phyloP scores from a whole-genome alignment of 2,113 vertebrate species.

The Benitochromis conjunctus region DNA sequence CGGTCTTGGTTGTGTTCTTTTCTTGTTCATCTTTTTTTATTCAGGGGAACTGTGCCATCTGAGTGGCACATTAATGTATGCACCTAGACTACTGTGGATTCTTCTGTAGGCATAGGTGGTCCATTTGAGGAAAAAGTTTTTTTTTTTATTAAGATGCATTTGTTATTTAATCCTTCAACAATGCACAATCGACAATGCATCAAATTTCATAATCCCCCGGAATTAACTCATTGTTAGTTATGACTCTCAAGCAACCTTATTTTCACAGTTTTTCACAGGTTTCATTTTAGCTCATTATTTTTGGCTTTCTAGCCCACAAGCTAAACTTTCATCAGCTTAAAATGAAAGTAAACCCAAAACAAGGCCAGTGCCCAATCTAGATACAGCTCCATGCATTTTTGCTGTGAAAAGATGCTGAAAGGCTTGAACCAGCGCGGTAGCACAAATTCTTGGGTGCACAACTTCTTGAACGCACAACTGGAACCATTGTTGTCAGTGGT shows the following conservation, averaged over 20 bases:
- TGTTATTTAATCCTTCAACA: background rate
- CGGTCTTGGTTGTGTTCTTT: background rate
- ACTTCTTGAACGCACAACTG: background rate
- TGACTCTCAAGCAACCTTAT: background rate
- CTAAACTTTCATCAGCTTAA: background rate
- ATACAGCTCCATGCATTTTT: background rate
- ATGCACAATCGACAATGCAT: no score
- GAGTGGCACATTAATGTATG: background rate
- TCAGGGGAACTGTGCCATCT: background rate
- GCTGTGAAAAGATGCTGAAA: background rate
- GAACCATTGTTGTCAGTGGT: rapidly evolving
- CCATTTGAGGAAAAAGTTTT: background rate
- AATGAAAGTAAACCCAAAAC: background rate
- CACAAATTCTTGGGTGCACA: background rate
- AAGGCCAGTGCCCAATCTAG: background rate
- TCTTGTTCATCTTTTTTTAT: background rate
- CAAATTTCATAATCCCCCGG: background rate
- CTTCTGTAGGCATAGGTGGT: background rate
- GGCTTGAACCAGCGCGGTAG: background rate
- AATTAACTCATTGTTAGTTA: background rate
- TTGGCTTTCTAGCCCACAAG: background rate
- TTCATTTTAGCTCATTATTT: background rate
- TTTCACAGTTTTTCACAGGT: background rate
- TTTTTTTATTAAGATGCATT: background rate
- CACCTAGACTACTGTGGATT: background rate